Evolutionary conservation across 92 coral and sea anemone genomes (phyloP), one percentile per base, ranked within the genome.

Genomic region (Desmophyllum pertusum): DNA sequence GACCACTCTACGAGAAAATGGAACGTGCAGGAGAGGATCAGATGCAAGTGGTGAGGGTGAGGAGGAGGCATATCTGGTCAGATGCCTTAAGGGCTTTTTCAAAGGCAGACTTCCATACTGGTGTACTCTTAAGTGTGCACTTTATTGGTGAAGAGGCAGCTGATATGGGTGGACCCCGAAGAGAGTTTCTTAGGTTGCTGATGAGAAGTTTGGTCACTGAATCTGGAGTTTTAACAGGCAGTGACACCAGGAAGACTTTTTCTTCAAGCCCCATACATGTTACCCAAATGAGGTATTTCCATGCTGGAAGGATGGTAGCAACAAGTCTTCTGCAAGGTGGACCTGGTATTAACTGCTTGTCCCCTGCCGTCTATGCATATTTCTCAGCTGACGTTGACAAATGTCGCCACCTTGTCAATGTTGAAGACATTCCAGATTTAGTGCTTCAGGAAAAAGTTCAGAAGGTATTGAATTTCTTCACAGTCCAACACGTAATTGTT

Each of bases 281-380:
- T 51, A 39, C 67, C n/a, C 51, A 83, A 42, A 69, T 73, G 53
- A 77, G 67, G 19, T 75, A 83, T 55, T 83, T 57, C 40, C 41
- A 43, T 72, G 80, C 87, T 15, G 87, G 81, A 63, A 67, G 25
- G 75, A 83, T 83, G 87, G 87, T 83, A n/a, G 87, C 87, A 35
- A 75, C 87, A 41, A 83, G 81, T 63, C 57, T 83, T 19, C 57
- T 83, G 29, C 87, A 83, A 83, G 87, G 87, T 40, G 81, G 87
- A 27, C 87, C 81, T 40, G 87, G 81, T 39, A 19, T 83, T 27
- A 83, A 83, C 51, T 83, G 81, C 53, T 73, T 83, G 69, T 42
- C 87, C 37, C 82, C 82, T 43, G 88, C 82, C 43, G 36, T 75
- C 42, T 84, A 75, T 21, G 73, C 77, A 17, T 76, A 76, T 37